Conservation (phyloP, 2,888 invertebrate species). For the Phoenoteleia sp. region DNA sequence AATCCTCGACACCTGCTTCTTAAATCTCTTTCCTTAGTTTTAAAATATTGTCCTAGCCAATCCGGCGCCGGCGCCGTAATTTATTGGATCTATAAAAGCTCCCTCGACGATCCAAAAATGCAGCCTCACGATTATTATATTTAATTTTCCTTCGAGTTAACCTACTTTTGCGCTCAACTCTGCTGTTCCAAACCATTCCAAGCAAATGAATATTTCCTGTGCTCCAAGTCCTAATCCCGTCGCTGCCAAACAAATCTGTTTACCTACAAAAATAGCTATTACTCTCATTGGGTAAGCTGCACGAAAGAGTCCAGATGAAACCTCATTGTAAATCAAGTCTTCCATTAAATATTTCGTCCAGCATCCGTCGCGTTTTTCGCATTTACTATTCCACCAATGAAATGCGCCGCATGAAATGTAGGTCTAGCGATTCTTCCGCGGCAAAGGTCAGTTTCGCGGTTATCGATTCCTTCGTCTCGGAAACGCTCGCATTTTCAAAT, state of each 20-base stretch:
- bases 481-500: not conserved
- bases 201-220: too few relatives aligned
- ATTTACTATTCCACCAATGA: too few relatives aligned
- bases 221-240: not conserved
- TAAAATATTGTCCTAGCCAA: too few relatives aligned
- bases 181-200: too few relatives aligned
- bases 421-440: too few relatives aligned
- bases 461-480: constrained; percentile 3
- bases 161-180: too few relatives aligned
- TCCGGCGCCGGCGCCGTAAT: too few relatives aligned
- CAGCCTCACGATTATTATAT: too few relatives aligned
- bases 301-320: not conserved
- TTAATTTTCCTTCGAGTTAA: too few relatives aligned
- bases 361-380: not conserved
- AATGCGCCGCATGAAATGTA: not conserved
- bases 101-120: not conserved
- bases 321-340: not conserved
- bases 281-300: not conserved
- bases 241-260: not conserved
- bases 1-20: not conserved
- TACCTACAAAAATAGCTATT: constrained; percentile 11
- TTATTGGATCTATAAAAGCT: not conserved
- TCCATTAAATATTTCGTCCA: constrained; percentile 6
- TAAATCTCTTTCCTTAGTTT: too few relatives aligned
- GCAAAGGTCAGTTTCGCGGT: not conserved